phyloP scores from a whole-genome alignment of 2,113 vertebrate genomes.

The Ellobius talpinus region DNA sequence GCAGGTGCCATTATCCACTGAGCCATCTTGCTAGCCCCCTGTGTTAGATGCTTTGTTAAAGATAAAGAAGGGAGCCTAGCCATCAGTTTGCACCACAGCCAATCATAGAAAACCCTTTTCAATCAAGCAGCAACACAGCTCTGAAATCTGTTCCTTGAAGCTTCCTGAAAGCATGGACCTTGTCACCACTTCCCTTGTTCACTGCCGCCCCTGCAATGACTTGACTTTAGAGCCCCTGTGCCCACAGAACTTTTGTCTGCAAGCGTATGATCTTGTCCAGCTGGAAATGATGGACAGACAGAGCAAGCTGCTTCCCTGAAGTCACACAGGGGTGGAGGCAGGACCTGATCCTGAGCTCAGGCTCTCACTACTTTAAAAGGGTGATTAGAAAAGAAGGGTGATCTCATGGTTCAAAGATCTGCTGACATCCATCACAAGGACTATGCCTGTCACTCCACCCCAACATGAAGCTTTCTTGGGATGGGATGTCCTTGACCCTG shows the following conservation, averaged over 20 bases:
- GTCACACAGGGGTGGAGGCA: neutral
- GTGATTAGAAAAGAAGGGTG: neutral
- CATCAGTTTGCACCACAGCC: neutral
- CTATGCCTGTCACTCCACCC: neutral
- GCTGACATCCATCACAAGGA: neutral
- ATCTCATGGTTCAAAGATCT: neutral
- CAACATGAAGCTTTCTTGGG: neutral
- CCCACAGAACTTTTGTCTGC: neutral
- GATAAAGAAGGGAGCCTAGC: neutral
- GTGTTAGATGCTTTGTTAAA: neutral
- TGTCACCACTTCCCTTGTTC: neutral
- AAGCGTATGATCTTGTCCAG: neutral
- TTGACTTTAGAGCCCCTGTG: neutral
- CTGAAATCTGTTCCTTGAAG: neutral
- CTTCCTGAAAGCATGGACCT: neutral
- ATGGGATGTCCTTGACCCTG: neutral
- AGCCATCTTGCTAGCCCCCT: neutral
- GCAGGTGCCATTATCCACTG: neutral
- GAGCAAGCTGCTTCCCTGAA: neutral
- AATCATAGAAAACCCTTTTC: neutral
- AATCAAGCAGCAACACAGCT: neutral
- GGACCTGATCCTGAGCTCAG: neutral
- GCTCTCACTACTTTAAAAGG: neutral
- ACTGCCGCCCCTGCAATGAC: neutral
- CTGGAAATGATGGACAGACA: neutral